These are phyloP conservation scores for Corynorhinus townsendii DNA, from an alignment of 2,113 vertebrate species.

Conservation along the genomic window DNA sequence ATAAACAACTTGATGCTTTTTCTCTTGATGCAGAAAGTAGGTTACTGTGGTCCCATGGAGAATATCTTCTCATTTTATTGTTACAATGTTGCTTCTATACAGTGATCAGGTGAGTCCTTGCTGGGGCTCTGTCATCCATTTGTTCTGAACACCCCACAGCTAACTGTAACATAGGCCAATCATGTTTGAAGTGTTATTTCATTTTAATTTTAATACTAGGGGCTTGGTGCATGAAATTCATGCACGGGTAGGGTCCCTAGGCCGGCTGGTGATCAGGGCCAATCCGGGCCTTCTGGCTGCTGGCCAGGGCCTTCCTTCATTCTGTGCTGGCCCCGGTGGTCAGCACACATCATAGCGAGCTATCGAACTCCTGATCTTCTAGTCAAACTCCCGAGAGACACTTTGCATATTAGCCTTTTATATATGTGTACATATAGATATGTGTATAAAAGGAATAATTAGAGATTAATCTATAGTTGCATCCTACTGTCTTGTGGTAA, in stretches of 20 bases:
- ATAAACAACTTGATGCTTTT: slow-evolving; percentile 39
- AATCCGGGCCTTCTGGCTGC: too few relatives aligned
- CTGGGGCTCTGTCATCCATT: not conserved
- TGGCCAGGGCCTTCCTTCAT: too few relatives aligned
- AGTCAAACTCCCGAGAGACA: too few relatives aligned
- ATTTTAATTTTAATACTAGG: not conserved
- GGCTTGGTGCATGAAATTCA: too few relatives aligned
- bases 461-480: not conserved
- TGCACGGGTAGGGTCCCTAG: too few relatives aligned
- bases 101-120: not conserved
- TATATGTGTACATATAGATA: not conserved
- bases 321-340: too few relatives aligned
- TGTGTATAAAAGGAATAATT: not conserved
- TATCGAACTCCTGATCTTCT: too few relatives aligned
- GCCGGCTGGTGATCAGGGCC: too few relatives aligned
- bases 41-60: slow-evolving; percentile 27
- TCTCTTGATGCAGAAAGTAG: slow-evolving; percentile 36
- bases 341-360: too few relatives aligned
- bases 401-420: too few relatives aligned
- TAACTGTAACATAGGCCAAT: not conserved
- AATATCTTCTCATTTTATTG: not conserved
- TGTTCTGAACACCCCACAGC: not conserved
- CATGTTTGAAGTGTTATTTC: slow-evolving; percentile 1
- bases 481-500: not conserved
- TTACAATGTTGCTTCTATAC: not conserved